phyloP scores from a whole-genome alignment of 2,888 invertebrate genomes.

The Drosophila histrio region DNA sequence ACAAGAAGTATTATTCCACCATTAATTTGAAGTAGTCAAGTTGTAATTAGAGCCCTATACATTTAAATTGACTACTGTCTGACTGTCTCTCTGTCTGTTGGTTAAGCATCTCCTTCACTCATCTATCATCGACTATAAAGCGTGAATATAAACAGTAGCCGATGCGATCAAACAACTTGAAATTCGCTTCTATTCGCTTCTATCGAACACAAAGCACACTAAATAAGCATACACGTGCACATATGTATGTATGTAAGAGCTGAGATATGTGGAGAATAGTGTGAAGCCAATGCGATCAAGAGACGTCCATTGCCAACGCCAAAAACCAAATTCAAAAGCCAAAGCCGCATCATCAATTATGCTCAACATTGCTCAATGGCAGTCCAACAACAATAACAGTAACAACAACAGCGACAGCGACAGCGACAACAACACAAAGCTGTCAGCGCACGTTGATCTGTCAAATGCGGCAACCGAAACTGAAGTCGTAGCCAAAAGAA shows the following conservation, averaged over 20 bases:
- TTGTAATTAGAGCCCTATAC: constrained; percentile 49
- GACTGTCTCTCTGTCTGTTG: constrained; percentile 14
- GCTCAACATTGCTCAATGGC: constrained; percentile 70
- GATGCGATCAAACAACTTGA: constrained; percentile 58
- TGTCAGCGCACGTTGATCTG: constrained; percentile 80
- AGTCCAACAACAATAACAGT: constrained; percentile 37
- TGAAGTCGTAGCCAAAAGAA: constrained; percentile 51
- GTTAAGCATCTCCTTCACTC: constrained; percentile 16
- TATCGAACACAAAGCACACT: constrained; percentile 31
- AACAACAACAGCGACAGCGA: constrained; percentile 28
- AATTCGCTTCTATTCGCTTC: constrained; percentile 49
- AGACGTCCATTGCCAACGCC: constrained; percentile 53
- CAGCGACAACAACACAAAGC: constrained; percentile 57
- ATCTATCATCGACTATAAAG: constrained; percentile 60
- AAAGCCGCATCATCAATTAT: constrained; percentile 79
- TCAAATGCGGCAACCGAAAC: constrained; percentile 73
- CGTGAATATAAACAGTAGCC: constrained; percentile 74
- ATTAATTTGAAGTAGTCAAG: constrained; percentile 12
- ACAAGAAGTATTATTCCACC: background rate
- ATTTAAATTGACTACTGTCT: constrained; percentile 38
- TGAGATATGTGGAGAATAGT: constrained; percentile 27
- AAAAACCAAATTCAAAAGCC: constrained; percentile 63
- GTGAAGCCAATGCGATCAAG: constrained; percentile 75
- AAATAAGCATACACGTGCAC: constrained; percentile 3
- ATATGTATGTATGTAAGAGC: background rate